Evolutionary conservation across 2,797 vertebrate genomes (phyloP), one percentile per base, ranked within the genome.

Genomic region (Rhinatrema bivittatum): DNA sequence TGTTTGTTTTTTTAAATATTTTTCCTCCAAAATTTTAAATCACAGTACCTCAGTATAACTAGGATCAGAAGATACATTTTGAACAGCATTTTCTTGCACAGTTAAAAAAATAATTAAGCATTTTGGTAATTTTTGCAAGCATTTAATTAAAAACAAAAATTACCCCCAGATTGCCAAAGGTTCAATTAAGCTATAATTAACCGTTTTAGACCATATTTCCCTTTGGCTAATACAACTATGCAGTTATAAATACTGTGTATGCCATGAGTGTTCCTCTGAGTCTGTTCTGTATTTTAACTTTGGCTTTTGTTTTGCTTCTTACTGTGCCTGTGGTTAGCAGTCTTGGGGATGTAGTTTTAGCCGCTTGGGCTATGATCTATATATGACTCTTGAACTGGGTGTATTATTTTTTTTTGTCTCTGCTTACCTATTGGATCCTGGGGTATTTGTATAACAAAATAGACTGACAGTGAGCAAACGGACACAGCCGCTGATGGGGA

Each of bases 381-480:
- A 2, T 26, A 32, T 46, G 31, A 62, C 60, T 91, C 69, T 91
- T 70, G 70, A 78, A 60, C 63, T 70, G 71, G 72, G 44, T 89
- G 85, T 89, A 69, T 82, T 89, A 70, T 87, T n/a, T 62, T 89
- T 70, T 87, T n/a, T 62, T 77, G 56, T 81, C 79, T 64, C 79
- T 85, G 82, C 86, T 72, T 87, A 72, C 84, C 62, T 43, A 58
- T 73, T 12, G 87, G 87, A 85, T 78, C 59, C 62, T 9, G 62
- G 29, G 33, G 52, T 55, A 21, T 71, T 72, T 76, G 39, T 61
- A 55, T 75, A 71, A 60, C 72, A 76, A 71, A 51, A 63, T 81
- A 99, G 94, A 97, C 94, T 5, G 96, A 99, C 90, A 99, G 94
- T 58, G 96, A 99, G 60, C 91, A 87, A 67, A 93, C 91, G 8